phyloP scores from a whole-genome alignment of 1,140 invertebrate genomes.

The Oryctes rhinoceros region DNA sequence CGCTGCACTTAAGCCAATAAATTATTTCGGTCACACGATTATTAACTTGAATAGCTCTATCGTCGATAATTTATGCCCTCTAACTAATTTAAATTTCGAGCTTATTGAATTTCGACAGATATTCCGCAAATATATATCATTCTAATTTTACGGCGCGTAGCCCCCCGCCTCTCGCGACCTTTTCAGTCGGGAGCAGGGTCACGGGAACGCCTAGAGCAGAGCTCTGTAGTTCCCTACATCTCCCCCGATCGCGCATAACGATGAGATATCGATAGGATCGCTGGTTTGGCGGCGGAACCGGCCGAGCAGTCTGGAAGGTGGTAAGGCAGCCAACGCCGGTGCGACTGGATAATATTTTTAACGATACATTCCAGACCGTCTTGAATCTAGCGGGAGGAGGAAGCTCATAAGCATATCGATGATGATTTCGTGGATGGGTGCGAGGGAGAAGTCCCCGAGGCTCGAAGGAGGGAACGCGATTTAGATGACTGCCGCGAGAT shows the following conservation, averaged over 20 bases:
- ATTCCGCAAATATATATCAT: conserved; percentile 36
- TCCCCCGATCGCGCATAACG: background rate
- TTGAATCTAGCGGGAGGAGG: background rate
- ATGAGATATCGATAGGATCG: conserved; percentile 18
- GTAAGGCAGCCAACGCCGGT: background rate
- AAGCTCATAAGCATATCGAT: conserved; percentile 32
- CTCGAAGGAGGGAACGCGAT: background rate
- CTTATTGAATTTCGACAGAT: conserved; percentile 37
- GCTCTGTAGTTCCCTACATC: too few relatives aligned
- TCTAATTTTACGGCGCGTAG: conserved; percentile 28
- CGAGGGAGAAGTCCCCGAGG: background rate
- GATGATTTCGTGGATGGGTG: conserved; percentile 6
- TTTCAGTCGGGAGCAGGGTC: too few relatives aligned
- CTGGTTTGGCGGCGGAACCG: background rate
- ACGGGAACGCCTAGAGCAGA: too few relatives aligned
- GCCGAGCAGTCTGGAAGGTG: background rate
- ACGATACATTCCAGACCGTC: conserved; percentile 35
- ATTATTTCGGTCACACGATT: conserved; percentile 23
- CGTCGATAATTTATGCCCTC: conserved; percentile 26
- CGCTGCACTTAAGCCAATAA: conserved; percentile 25
- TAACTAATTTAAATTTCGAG: conserved; percentile 37
- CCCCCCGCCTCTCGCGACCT: background rate
- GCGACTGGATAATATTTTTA: conserved; percentile 18
- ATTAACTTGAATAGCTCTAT: conserved; percentile 35
- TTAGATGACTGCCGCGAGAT: background rate